Base-by-base conservation (phyloP, 2,797 vertebrate genomes). In the Neomorphus geoffroyi region DNA sequence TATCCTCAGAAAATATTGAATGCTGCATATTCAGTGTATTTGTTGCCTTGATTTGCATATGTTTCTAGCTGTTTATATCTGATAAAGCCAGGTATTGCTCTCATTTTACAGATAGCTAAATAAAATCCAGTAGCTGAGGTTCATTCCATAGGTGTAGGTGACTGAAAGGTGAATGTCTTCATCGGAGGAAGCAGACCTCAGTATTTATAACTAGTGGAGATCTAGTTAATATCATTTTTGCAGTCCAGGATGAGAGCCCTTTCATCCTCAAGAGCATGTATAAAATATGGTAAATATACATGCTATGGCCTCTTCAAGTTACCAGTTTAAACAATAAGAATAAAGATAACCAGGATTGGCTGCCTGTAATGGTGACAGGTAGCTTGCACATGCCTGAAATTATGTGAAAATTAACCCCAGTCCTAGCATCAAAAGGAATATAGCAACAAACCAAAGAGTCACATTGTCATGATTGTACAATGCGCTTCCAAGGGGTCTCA, bases 21-120 rank as follows among this genome's bases (percentile, higher is more conserved):
- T 32, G 14, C 19, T 74, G 5, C 10, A 33, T 5, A 13, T 12
- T 58, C 10, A 9, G 7, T 46, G 60, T 77, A 45, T 80, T 60
- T 70, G 5, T 14, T 48, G 4, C 4, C 7, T 69, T 54, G 71
- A 2, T 61, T 27, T 22, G 11, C 1, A 0, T 41, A 12, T 33
- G 6, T 41, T 85, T 86, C 50, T 61, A 41, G 2, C 6, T 41
- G 27, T 37, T 56, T 62, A 19, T 18, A 53, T 2, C 17, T 62
- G 10, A 74, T 33, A 78, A 74, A 81, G 11, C 4, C 78, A 80
- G 26, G 7, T 22, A 62, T 12, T 72, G 13, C 4, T 69, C 37
- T 65, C 4, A 32, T 18, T 94, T 61, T 33, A 80, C 23, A 73
- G 22, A 26, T 0, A 66, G 7, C 3, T 70, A 65, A 81, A 54